Evolutionary conservation across 2,113 vertebrate genomes (phyloP).

Genomic region (Choloepus hoffmanni): DNA sequence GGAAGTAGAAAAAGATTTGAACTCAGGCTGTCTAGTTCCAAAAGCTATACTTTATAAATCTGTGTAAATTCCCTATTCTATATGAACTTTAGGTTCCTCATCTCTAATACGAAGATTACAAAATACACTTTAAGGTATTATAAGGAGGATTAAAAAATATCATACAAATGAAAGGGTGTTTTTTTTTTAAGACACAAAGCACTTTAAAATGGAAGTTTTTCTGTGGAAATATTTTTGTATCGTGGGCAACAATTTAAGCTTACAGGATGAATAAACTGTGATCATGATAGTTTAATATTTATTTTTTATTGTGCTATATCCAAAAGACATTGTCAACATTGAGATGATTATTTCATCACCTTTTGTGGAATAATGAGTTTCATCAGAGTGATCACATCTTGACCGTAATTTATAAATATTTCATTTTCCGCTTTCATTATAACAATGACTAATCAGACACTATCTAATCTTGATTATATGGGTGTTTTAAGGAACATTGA

Average conservation of each 20-base stretch:
- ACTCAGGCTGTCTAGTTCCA: background rate
- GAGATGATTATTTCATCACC: conserved; percentile 48
- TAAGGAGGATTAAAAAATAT: conserved; percentile 24
- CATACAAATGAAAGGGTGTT: background rate
- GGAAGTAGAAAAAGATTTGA: background rate
- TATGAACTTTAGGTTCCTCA: background rate
- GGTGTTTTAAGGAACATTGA: conserved; percentile 52
- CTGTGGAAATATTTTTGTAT: background rate
- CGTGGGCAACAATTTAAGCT: conserved; percentile 4
- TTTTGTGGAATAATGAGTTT: conserved; percentile 57
- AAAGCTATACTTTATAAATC: background rate
- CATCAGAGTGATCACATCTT: conserved; percentile 33
- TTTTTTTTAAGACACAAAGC: background rate
- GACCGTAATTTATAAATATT: conserved; percentile 73
- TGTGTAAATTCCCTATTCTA: background rate
- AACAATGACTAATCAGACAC: conserved; percentile 75
- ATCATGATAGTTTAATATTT: conserved; percentile 37
- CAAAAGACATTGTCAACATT: background rate
- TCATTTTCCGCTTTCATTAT: conserved; percentile 5
- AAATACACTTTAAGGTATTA: background rate
- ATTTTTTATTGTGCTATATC: conserved; percentile 50
- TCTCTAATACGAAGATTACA: background rate
- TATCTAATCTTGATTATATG: conserved; percentile 58
- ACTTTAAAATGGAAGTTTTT: background rate
- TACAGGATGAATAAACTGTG: conserved; percentile 44